phyloP scores from a whole-genome alignment of 2,797 vertebrate genomes.

The Melanotaenia pygmaea region DNA sequence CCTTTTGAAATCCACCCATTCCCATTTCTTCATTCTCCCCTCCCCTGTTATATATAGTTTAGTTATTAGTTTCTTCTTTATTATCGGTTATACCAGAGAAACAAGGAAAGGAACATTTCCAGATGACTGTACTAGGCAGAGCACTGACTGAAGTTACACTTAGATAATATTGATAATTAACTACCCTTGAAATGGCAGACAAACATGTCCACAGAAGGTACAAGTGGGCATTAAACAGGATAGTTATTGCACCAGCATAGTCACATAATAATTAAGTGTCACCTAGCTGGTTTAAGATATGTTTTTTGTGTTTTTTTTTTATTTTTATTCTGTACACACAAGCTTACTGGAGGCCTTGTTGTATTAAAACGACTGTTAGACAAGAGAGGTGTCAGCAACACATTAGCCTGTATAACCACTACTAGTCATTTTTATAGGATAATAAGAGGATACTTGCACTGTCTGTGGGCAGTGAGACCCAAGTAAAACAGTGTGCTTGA shows the following conservation, averaged over 20 bases:
- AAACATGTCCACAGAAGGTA: constrained; percentile 1
- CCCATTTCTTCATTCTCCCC: background rate
- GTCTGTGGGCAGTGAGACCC: constrained; percentile 36
- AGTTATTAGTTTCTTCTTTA: background rate
- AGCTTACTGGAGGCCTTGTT: constrained; percentile 3
- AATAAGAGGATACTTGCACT: constrained; percentile 40
- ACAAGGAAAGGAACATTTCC: constrained; percentile 1
- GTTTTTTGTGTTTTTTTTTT: background rate
- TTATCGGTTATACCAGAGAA: background rate
- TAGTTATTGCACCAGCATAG: background rate
- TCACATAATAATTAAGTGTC: background rate
- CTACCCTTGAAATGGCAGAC: constrained; percentile 2
- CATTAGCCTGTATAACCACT: constrained; percentile 27
- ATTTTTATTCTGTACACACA: background rate
- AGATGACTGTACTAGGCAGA: constrained; percentile 3
- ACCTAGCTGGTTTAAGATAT: too few species aligned
- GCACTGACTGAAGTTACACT: constrained; percentile 16
- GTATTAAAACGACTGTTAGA: constrained; percentile 10
- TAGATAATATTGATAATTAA: constrained; percentile 26
- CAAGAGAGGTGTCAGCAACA: constrained; percentile 19
- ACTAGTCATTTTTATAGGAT: constrained; percentile 30
- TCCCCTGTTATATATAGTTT: background rate
- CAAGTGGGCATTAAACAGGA: background rate
- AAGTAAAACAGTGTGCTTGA: constrained; percentile 44
- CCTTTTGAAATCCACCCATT: constrained; percentile 8